Conservation (phyloP, 2,113 vertebrate species). For the Cnemophilus loriae region DNA sequence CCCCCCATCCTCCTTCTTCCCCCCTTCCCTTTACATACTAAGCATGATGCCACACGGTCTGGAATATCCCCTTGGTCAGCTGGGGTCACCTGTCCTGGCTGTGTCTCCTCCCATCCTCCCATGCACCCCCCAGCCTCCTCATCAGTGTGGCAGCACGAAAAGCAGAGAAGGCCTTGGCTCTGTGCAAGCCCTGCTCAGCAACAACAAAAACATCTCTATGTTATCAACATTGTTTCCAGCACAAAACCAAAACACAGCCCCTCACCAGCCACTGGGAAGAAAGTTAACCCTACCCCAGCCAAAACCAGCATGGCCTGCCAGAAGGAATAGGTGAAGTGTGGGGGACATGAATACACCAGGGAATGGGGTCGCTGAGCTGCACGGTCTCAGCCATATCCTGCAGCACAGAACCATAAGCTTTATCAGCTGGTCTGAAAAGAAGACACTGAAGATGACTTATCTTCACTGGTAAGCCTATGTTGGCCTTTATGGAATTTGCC, state of each 20-base stretch:
- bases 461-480: background rate
- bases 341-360: background rate
- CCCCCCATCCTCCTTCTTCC: background rate
- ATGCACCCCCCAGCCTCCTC: background rate
- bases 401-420: background rate
- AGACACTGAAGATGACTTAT: background rate
- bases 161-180: background rate
- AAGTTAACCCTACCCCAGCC: background rate
- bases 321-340: accelerated
- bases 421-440: background rate
- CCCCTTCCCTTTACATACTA: background rate
- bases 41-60: background rate
- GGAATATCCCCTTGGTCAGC: background rate
- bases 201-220: background rate
- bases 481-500: background rate
- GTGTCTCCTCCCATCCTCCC: background rate
- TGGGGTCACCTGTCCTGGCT: background rate
- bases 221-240: background rate
- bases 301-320: background rate
- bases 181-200: background rate
- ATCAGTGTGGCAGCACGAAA: accelerated
- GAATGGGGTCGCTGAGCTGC: background rate
- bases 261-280: background rate
- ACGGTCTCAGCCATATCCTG: background rate
- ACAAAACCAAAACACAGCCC: background rate